Percentiles rank a stretch among this genome's conserved stretches.
Evolutionary conservation across 1,140 invertebrate genomes (phyloP).

Genomic region (Hycleus phaleratus): DNA sequence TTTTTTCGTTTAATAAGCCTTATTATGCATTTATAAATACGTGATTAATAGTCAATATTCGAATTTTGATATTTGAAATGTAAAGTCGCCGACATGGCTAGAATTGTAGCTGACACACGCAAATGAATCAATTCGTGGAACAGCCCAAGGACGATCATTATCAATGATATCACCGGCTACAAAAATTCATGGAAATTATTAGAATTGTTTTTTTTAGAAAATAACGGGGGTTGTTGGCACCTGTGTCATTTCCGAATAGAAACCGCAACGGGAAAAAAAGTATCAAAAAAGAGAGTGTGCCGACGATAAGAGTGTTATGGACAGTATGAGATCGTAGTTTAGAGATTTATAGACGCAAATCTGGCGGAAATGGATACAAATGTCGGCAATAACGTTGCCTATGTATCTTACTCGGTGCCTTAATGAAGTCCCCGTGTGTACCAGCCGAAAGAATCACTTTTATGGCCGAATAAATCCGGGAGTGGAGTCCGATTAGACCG

Average conservation of each 20-base stretch:
- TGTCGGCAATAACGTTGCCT: conserved; percentile 30
- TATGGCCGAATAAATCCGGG: conserved; percentile 31
- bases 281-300: conserved; percentile 1
- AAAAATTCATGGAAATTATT: no score
- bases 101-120: background rate
- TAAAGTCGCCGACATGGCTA: no score
- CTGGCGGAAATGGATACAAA: conserved; percentile 29
- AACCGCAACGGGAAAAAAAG: no score
- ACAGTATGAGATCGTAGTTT: conserved; percentile 13
- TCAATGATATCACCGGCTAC: conserved; percentile 10
- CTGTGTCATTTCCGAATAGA: no score
- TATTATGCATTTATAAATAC: no score
- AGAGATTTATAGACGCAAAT: conserved; percentile 25
- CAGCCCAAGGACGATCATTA: conserved; percentile 7
- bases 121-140: conserved; percentile 10
- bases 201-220: no score
- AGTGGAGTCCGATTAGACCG: no score
- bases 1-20: no score
- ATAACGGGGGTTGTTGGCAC: no score
- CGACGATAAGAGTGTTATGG: conserved; percentile 3
- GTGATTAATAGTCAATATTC: no score
- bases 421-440: conserved; percentile 33
- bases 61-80: no score
- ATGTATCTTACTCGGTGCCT: conserved; percentile 27
- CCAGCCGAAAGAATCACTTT: conserved; percentile 32